phyloP scores from a whole-genome alignment of 2,113 vertebrate genomes.

The Calidris pugnax region DNA sequence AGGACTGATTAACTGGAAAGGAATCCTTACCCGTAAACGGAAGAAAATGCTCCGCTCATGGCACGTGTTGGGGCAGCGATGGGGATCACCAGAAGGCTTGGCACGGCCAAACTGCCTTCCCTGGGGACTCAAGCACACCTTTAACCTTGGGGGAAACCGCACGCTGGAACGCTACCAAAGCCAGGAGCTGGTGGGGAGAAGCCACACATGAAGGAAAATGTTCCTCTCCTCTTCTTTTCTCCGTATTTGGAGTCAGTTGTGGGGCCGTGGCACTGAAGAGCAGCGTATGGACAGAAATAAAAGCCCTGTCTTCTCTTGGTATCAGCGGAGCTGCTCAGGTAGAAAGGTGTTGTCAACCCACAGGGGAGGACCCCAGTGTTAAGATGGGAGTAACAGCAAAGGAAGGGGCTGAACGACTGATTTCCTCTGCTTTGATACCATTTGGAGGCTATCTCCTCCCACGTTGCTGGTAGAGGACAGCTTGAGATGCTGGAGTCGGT shows the following conservation, averaged over 20 bases:
- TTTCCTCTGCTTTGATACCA: background rate
- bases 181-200: background rate
- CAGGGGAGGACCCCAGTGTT: background rate
- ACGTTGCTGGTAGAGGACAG: background rate
- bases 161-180: background rate
- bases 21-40: background rate
- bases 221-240: background rate
- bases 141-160: background rate
- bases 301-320: background rate
- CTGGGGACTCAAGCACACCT: background rate
- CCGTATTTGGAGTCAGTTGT: background rate
- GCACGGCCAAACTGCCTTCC: background rate
- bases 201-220: background rate
- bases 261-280: background rate
- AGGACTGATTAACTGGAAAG: conserved; percentile 1
- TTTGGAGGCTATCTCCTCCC: background rate
- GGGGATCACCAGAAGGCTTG: background rate
- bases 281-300: rapidly evolving
- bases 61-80: background rate
- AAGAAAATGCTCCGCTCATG: background rate
- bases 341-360: background rate
- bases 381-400: background rate
- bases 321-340: background rate
- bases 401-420: background rate
- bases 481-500: background rate